These are phyloP conservation scores for Ephydatia muelleri DNA, from an alignment of 37 sponge, comb jelly and placozoan species.

Conservation along the genomic window DNA sequence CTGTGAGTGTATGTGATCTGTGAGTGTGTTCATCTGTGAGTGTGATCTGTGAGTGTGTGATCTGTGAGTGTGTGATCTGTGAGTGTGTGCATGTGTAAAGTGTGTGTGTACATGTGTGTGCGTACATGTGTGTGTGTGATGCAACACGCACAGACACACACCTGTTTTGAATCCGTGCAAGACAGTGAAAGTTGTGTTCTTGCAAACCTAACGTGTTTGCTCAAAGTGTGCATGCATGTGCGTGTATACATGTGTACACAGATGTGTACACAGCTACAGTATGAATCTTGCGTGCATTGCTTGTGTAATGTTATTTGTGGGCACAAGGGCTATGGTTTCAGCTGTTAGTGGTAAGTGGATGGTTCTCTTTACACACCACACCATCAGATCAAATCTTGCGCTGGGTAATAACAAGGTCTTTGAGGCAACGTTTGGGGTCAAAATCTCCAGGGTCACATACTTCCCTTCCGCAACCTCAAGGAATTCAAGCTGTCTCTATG, in stretches of 20 bases:
- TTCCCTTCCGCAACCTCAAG: not conserved
- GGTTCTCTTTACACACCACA: not conserved
- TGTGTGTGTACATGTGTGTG: conserved; percentile 28
- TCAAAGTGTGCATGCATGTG: not conserved
- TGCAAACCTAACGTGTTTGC: not conserved
- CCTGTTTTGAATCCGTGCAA: no score
- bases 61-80: conserved; percentile 18
- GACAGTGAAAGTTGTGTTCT: no score
- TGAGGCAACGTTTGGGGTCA: not conserved
- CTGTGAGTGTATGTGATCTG: no score
- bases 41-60: not conserved
- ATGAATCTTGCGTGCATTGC: no score
- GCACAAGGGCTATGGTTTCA: not conserved
- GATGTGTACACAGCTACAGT: not conserved
- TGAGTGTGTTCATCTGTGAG: not conserved
- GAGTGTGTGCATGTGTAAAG: not conserved
- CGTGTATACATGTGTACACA: not conserved
- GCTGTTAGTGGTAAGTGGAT: conserved; percentile 1
- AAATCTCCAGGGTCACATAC: not conserved
- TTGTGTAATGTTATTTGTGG: not conserved
- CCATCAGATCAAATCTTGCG: not conserved
- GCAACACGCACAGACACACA: not conserved
- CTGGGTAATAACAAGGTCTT: not conserved
- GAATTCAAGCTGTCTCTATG: not conserved
- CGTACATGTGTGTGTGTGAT: conserved; percentile 20